These are phyloP conservation scores for Noctilio leporinus DNA, from an alignment of 2,113 vertebrate species.

Conservation along the genomic window DNA sequence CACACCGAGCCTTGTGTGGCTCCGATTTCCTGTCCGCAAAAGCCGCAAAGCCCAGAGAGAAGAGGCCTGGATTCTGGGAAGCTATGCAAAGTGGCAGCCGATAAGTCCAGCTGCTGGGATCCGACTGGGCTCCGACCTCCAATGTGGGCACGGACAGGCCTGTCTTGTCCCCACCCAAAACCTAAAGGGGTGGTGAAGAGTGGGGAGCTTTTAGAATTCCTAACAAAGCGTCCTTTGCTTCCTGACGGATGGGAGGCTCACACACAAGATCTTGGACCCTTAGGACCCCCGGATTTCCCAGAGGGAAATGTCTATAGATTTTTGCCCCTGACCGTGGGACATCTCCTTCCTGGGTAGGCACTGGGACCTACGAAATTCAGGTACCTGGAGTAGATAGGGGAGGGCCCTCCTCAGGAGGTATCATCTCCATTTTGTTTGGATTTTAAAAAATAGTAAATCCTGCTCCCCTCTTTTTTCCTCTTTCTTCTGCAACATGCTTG, in stretches of 20 bases:
- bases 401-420: not conserved
- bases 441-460: not conserved
- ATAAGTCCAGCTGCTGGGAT: not conserved
- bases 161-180: not conserved
- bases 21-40: not conserved
- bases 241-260: not conserved
- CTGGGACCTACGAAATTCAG: not conserved
- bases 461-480: not conserved
- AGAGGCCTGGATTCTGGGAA: not conserved
- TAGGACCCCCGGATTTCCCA: not conserved
- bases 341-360: not conserved
- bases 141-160: not conserved
- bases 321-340: not conserved
- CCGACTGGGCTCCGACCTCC: not conserved
- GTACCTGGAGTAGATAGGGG: not conserved
- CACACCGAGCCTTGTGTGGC: accelerated
- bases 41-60: not conserved
- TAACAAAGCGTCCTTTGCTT: not conserved
- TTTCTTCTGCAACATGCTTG: not conserved
- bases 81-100: not conserved
- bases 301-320: not conserved
- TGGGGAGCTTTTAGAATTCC: not conserved
- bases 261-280: not conserved
- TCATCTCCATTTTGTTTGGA: not conserved
- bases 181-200: not conserved